Base-by-base conservation (phyloP, 2,797 vertebrate species). In the Microchirus variegatus region DNA sequence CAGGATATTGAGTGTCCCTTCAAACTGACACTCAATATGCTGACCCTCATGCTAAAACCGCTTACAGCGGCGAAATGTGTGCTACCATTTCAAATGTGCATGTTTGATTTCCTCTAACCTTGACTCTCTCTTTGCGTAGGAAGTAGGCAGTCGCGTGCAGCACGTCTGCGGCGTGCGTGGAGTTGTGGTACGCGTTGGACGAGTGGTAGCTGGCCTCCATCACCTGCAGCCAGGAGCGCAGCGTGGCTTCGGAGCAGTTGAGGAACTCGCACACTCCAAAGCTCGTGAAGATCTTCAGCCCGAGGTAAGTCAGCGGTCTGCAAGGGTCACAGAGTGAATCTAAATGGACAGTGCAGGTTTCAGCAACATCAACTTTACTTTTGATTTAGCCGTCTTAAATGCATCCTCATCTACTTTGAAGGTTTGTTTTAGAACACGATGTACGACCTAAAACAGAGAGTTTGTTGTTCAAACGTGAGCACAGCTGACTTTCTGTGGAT, bases 111-210 rank as follows among this genome's bases (percentile, higher is more conserved):
- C 13, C 12, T 10, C 91, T 80, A 72, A 99, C 97, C 95, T 98
- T 98, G 45, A 97, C 93, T 67, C 94, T 92, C 75, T 97, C 94
- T 74, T 94, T 96, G 82, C 94, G 92, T 2, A 99, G 94, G 82
- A 99, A 99, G 86, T 95, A 98, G 61, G 96, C 96, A 0, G 96
- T 99, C 36, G 97, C 97, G 0, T 99, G 97, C 10, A 99, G 94
- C 59, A 99, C 97, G 1, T 99, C 97, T 0, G 97, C 96, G 0
- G 97, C 92, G 8, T 99, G 97, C 0, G 96, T 96, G 53, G 97
- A 99, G 68, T 99, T 99, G 90, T 99, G 97, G 90, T 99, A 99
- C 36, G 97, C 95, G 90, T 99, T 99, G 81, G 93, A 94, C 2
- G 95, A 89, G 75, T 97, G 96, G 83, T 99, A 99, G 82, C 95